phyloP scores from a whole-genome alignment of 1,140 invertebrate genomes.

The Vanessa atalanta region DNA sequence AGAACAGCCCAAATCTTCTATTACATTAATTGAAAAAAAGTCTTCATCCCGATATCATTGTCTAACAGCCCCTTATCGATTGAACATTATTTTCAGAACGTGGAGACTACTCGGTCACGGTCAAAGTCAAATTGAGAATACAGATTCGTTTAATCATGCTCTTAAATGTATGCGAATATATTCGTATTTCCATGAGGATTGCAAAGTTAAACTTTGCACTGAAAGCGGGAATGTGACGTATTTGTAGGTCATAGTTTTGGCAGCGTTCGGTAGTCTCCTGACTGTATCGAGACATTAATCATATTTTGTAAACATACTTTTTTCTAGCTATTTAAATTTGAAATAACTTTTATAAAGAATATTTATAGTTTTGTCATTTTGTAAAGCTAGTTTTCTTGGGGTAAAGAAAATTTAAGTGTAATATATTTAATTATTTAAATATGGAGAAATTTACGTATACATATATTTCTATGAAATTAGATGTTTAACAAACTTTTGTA shows the following conservation, averaged over 20 bases:
- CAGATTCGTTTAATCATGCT: constrained; percentile 1
- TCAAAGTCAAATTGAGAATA: constrained; percentile 24
- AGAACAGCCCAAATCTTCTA: neutral
- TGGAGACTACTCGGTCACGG: constrained; percentile 23
- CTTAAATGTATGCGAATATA: constrained; percentile 1
- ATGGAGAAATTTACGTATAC: too few relatives aligned
- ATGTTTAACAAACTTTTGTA: too few relatives aligned
- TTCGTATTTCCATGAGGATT: constrained; percentile 1
- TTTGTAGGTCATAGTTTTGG: constrained; percentile 12
- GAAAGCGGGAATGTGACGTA: constrained; percentile 5
- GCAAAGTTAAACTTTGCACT: neutral
- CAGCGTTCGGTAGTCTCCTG: neutral
- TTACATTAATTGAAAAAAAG: neutral
- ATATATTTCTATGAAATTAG: too few relatives aligned
- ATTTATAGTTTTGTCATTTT: constrained; percentile 2
- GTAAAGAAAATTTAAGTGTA: too few relatives aligned
- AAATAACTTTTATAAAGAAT: neutral
- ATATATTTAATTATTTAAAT: too few relatives aligned
- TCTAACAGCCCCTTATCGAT: constrained; percentile 17
- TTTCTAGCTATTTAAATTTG: neutral
- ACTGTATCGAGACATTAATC: neutral
- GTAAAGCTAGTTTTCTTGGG: neutral
- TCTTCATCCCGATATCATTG: neutral
- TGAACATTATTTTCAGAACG: constrained; percentile 12
- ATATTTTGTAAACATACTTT: constrained; percentile 3